These are phyloP conservation scores for Equus przewalskii DNA, from an alignment of 2,113 vertebrate genomes.

Conservation along the genomic window DNA sequence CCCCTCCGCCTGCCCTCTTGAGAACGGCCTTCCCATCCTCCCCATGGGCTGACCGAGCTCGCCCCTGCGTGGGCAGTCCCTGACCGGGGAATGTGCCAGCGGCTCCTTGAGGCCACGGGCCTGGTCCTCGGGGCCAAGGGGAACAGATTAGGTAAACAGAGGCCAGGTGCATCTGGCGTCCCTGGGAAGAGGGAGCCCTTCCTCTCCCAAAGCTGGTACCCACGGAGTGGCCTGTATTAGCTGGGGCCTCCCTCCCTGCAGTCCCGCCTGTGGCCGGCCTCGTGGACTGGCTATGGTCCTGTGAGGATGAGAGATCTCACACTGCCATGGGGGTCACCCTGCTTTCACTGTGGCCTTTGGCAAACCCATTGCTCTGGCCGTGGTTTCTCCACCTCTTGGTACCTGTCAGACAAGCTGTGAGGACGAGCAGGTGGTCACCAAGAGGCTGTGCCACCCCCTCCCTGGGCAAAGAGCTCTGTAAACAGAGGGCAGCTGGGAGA, in stretches of 20 bases:
- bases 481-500: not conserved
- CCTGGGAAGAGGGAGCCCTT: not conserved
- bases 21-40: not conserved
- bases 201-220: not conserved
- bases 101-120: not conserved
- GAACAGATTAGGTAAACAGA: not conserved
- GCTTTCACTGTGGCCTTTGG: not conserved
- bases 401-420: not conserved
- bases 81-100: not conserved
- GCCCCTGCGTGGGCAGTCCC: rapidly evolving
- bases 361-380: not conserved
- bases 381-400: not conserved
- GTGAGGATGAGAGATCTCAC: not conserved
- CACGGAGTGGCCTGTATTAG: not conserved
- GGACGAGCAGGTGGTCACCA: not conserved
- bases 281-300: not conserved
- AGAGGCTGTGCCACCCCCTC: no score
- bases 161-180: not conserved
- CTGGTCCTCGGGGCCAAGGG: not conserved
- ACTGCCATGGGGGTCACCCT: not conserved
- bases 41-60: not conserved
- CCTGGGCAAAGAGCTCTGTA: not conserved
- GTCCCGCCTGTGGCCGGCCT: not conserved
- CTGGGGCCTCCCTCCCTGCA: not conserved
- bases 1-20: not conserved